phyloP scores from a whole-genome alignment of 1,140 invertebrate species.

The Caenorhabditis tropicalis region DNA sequence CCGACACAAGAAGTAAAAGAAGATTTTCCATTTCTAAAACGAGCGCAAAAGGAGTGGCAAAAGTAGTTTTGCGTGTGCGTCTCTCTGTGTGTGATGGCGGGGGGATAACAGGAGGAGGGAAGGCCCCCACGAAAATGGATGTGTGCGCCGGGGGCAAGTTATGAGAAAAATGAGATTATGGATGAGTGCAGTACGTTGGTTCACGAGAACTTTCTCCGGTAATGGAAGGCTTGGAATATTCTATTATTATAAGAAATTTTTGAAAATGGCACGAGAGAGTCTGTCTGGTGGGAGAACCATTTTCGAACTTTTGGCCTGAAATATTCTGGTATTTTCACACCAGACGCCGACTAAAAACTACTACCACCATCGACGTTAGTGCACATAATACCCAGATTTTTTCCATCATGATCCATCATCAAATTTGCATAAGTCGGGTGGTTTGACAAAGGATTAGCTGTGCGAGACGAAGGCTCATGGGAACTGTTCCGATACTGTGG shows the following conservation, averaged over 20 bases:
- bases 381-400: neutral
- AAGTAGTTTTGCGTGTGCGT: conserved; percentile 27
- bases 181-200: conserved; percentile 15
- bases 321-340: too few species aligned
- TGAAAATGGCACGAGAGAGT: neutral
- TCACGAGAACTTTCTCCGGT: neutral
- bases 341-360: neutral
- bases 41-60: neutral
- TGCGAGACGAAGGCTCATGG: neutral
- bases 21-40: conserved; percentile 30
- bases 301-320: neutral
- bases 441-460: conserved; percentile 5
- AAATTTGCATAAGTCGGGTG: conserved; percentile 25
- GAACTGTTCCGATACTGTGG: conserved; percentile 18
- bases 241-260: neutral
- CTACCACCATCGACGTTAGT: neutral
- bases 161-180: conserved; percentile 44
- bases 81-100: neutral
- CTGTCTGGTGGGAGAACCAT: neutral
- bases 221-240: neutral
- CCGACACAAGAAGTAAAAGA: neutral
- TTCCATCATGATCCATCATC: neutral
- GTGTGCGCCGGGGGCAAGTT: neutral
- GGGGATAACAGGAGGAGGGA: neutral
- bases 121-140: neutral